These are phyloP conservation scores for Psephotus haematonotus DNA, from an alignment of 2,113 vertebrate species.

Conservation along the genomic window DNA sequence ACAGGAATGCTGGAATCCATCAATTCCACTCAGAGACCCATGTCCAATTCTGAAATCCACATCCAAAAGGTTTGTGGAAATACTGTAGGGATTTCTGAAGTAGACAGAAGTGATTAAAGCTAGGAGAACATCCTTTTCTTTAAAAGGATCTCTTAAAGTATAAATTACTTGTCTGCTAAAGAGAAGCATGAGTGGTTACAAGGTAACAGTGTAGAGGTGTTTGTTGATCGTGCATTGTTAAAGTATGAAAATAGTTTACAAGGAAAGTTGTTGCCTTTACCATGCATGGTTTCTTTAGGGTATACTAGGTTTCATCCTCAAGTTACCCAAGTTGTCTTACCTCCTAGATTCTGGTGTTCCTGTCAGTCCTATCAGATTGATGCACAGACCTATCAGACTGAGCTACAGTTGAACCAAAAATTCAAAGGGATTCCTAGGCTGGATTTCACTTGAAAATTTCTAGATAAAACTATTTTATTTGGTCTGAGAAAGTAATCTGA, in stretches of 20 bases:
- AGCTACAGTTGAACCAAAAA: background rate
- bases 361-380: background rate
- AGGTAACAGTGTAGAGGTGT: background rate
- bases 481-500: background rate
- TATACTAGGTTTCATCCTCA: background rate
- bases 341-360: background rate
- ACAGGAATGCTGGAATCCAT: background rate
- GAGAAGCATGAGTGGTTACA: background rate
- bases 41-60: background rate
- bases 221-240: background rate
- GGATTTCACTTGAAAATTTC: background rate
- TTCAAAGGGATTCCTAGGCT: background rate
- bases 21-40: background rate
- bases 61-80: background rate
- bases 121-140: background rate
- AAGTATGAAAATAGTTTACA: background rate
- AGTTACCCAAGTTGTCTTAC: background rate
- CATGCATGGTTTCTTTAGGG: background rate
- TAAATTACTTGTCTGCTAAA: background rate
- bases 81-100: background rate
- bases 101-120: background rate
- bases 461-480: background rate
- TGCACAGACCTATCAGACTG: background rate
- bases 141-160: background rate
- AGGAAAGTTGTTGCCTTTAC: background rate